phyloP scores from a whole-genome alignment of 2,797 vertebrate genomes.

The Pachyuromys duprasi region DNA sequence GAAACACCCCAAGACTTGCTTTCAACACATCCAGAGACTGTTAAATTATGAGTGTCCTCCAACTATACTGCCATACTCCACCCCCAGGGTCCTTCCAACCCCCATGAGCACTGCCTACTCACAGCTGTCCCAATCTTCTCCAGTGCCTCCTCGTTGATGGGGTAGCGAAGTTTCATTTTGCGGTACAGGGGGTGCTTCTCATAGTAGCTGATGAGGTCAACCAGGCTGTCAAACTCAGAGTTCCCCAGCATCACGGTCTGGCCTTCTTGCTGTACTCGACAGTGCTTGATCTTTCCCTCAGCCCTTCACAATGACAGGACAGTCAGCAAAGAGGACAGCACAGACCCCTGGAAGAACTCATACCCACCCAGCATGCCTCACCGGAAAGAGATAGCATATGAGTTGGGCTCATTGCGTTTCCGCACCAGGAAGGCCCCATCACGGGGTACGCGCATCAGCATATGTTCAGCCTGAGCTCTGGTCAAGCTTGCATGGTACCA shows the following conservation, averaged over 20 bases:
- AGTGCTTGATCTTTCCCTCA: slow-evolving; percentile 99
- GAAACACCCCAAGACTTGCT: background rate
- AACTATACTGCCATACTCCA: no score
- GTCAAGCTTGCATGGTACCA: slow-evolving; percentile 98
- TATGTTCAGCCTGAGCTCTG: slow-evolving; percentile 96
- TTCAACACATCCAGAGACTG: background rate
- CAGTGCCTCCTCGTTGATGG: slow-evolving; percentile 99
- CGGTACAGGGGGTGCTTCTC: slow-evolving; percentile 98
- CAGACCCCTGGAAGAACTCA: background rate
- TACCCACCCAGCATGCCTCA: slow-evolving; percentile 73
- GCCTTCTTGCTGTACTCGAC: slow-evolving; percentile 97
- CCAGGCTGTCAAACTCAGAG: slow-evolving; percentile 98
- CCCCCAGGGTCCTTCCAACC: background rate
- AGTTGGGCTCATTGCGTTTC: slow-evolving; percentile 96
- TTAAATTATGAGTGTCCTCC: background rate
- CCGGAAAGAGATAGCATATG: slow-evolving; percentile 99
- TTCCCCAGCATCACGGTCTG: slow-evolving; percentile 96
- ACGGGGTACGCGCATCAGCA: slow-evolving; percentile 98
- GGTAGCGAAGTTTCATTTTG: slow-evolving; percentile 99
- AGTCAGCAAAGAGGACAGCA: background rate
- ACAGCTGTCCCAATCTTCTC: slow-evolving; percentile 99
- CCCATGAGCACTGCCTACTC: slow-evolving; percentile 79
- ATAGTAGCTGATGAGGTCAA: slow-evolving; percentile 98
- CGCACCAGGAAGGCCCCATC: slow-evolving; percentile 98
- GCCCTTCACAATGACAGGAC: slow-evolving; percentile 82